Conservation (phyloP, 92 coral and sea anemone genomes). For the Blastomussa wellsi region DNA sequence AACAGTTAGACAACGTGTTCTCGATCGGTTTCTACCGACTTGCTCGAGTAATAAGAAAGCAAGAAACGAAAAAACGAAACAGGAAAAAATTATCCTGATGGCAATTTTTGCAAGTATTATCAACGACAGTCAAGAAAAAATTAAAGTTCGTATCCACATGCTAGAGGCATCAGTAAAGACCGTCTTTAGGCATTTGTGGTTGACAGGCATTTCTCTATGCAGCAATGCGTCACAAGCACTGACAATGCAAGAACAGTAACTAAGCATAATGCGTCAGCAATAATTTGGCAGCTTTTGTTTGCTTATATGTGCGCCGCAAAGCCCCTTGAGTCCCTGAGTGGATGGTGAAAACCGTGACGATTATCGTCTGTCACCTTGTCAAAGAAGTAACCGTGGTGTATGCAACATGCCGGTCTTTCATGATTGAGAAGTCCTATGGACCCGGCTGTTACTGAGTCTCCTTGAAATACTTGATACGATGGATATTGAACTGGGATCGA, state of each 20-base stretch:
- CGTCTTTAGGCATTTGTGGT: not conserved
- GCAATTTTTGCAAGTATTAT: too few relatives aligned
- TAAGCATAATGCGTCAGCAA: not conserved
- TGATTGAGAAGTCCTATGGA: conserved; percentile 5
- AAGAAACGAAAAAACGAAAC: not conserved
- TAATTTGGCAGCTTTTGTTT: not conserved
- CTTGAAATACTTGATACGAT: conserved; percentile 19
- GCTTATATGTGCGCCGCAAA: not conserved
- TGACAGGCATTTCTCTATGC: not conserved
- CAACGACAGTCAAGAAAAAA: not conserved
- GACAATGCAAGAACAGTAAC: not conserved
- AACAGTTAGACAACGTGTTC: too few relatives aligned
- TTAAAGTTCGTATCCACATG: not conserved
- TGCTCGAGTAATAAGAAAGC: too few relatives aligned
- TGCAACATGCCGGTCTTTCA: conserved; percentile 13
- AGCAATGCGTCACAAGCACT: not conserved
- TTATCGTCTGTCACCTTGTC: not conserved
- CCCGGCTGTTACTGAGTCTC: conserved; percentile 3
- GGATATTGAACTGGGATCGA: conserved; percentile 5
- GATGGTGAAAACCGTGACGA: not conserved
- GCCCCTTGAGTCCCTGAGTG: not conserved
- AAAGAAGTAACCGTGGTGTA: conserved; percentile 1
- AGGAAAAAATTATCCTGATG: not conserved
- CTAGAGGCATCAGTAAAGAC: not conserved
- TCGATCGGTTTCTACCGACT: too few relatives aligned